Conservation (phyloP, 2,888 invertebrate genomes). For the Pristionchus arcanus region DNA sequence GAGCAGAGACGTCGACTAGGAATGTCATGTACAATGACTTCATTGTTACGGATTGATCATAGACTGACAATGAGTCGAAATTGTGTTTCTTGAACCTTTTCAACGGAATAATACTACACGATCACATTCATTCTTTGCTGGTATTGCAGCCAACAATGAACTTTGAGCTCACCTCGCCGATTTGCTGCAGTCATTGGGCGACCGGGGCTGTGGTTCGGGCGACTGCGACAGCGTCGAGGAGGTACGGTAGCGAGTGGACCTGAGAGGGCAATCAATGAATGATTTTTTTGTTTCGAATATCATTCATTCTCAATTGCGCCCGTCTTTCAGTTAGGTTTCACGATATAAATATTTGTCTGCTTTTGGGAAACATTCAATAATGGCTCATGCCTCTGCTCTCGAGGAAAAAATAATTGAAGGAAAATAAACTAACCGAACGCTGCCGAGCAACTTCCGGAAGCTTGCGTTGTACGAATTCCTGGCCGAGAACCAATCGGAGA, state of each 20-base stretch:
- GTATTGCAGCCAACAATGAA: too few relatives aligned
- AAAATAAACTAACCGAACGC: constrained; percentile 46
- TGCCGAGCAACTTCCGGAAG: constrained; percentile 49
- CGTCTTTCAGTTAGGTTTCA: background rate
- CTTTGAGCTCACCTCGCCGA: constrained; percentile 51
- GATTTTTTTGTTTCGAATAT: background rate
- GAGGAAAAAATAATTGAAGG: too few relatives aligned
- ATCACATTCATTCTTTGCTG: too few relatives aligned
- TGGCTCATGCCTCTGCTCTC: too few relatives aligned
- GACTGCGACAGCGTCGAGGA: constrained; percentile 46
- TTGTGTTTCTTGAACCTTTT: too few relatives aligned
- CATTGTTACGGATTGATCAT: too few relatives aligned
- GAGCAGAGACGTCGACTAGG: too few relatives aligned
- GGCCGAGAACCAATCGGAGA: constrained; percentile 49
- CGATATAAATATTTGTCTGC: background rate
- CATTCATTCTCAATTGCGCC: background rate
- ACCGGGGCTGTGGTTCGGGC: constrained; percentile 47
- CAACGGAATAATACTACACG: too few relatives aligned
- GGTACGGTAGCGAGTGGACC: constrained; percentile 21
- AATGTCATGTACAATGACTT: too few relatives aligned
- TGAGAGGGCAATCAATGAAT: background rate
- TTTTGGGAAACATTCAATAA: too few relatives aligned
- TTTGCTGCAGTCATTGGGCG: constrained; percentile 52
- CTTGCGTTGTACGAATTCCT: constrained; percentile 50
- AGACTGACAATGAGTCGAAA: too few relatives aligned